Percentiles rank a stretch among this genome's conserved stretches.
Evolutionary conservation across 2,888 invertebrate species (phyloP).

Genomic region (Criorhina ranunculi): DNA sequence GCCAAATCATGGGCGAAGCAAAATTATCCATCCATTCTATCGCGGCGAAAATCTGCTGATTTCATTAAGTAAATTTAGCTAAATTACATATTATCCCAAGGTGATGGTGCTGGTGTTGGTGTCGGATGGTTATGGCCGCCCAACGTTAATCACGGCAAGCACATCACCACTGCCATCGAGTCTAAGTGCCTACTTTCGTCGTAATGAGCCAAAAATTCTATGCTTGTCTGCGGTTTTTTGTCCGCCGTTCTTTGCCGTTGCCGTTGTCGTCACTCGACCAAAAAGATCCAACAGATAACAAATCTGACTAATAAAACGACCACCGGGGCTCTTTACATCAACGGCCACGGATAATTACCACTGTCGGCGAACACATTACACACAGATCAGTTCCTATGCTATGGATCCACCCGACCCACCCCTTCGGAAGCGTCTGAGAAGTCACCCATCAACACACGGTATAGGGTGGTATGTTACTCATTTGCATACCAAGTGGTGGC

Average conservation of each 20-base stretch:
- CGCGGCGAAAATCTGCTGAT: conserved; percentile 56
- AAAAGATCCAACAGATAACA: conserved; percentile 60
- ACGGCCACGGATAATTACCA: conserved; percentile 67
- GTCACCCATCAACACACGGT: conserved; percentile 27
- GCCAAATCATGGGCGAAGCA: conserved; percentile 30
- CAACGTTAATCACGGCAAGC: conserved; percentile 44
- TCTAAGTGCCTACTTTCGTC: conserved; percentile 27
- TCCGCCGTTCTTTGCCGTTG: background rate
- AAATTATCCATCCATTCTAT: conserved; percentile 50
- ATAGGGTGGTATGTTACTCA: conserved; percentile 40
- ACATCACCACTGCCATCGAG: background rate
- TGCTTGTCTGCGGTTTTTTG: conserved; percentile 49
- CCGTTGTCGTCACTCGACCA: conserved; percentile 33
- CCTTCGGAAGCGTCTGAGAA: background rate
- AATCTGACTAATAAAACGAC: conserved; percentile 60
- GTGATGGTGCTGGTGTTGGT: conserved; percentile 42
- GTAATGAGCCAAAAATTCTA: conserved; percentile 46
- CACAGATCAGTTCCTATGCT: conserved; percentile 29
- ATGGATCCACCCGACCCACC: background rate
- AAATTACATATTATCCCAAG: conserved; percentile 52
- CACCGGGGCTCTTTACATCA: conserved; percentile 48
- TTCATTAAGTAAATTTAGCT: conserved; percentile 63
- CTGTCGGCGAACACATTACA: conserved; percentile 57
- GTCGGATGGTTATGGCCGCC: conserved; percentile 19
- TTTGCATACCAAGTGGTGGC: conserved; percentile 55